Percentiles rank a stretch among this genome's conserved stretches.
Evolutionary conservation across 2,113 vertebrate species (phyloP).

Genomic region (Phalacrocorax carbo): DNA sequence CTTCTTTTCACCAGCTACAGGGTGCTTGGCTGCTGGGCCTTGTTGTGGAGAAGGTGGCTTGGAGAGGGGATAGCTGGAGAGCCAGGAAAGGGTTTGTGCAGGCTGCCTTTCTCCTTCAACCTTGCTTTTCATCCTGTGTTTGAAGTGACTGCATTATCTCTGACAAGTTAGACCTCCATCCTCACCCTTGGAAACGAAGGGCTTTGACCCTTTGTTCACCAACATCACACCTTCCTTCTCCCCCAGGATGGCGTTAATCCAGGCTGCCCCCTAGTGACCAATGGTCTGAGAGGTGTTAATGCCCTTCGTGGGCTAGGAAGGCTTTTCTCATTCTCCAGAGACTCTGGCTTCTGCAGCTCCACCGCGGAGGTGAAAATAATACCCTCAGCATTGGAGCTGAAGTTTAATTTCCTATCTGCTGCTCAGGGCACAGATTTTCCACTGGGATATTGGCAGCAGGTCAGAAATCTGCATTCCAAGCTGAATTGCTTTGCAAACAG

Average conservation of each 20-base stretch:
- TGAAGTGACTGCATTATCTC: neutral
- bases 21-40: neutral
- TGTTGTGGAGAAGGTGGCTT: neutral
- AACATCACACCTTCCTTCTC: neutral
- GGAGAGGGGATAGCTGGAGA: neutral
- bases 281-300: neutral
- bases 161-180: neutral
- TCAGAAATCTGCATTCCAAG: conserved; percentile 59
- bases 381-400: conserved; percentile 7
- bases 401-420: conserved; percentile 59
- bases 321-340: conserved; percentile 7
- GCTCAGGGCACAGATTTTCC: conserved; percentile 59
- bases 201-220: neutral
- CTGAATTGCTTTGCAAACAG: conserved; percentile 50
- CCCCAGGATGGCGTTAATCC: neutral
- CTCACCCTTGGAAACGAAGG: neutral
- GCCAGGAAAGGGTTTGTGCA: neutral
- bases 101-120: neutral
- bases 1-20: neutral
- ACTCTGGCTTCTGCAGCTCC: neutral
- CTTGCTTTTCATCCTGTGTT: neutral
- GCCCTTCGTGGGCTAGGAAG: neutral
- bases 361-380: conserved; percentile 31
- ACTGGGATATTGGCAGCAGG: conserved; percentile 40
- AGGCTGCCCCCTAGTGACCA: neutral